Percentiles rank a stretch among this genome's conserved stretches.
phyloP scores from a whole-genome alignment of 2,113 vertebrate species.

The Corythaeola cristata region DNA sequence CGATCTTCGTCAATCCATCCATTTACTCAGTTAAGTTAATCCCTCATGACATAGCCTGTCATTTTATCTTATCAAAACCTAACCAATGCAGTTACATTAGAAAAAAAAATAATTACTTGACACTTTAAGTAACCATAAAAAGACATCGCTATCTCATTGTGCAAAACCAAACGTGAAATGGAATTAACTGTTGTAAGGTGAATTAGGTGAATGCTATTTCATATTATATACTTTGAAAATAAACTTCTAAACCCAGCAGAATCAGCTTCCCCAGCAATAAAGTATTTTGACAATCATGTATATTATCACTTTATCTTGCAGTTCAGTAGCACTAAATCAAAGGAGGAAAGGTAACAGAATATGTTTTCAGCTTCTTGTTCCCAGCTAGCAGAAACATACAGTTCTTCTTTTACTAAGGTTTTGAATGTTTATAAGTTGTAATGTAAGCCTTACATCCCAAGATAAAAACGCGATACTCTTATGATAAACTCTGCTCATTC shows the following conservation, averaged over 20 bases:
- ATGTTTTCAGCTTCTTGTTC: background rate
- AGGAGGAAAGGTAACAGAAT: background rate
- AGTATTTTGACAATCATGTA: background rate
- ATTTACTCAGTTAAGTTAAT: background rate
- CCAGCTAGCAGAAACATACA: background rate
- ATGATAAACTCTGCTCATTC: background rate
- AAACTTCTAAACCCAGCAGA: background rate
- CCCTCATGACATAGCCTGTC: background rate
- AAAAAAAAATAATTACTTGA: background rate
- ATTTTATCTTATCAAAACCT: background rate
- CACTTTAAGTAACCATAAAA: background rate
- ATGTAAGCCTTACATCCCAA: background rate
- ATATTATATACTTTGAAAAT: background rate
- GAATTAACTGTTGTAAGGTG: background rate
- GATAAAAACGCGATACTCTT: background rate
- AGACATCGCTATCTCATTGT: background rate
- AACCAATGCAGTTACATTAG: background rate
- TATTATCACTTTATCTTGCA: background rate
- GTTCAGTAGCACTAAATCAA: background rate
- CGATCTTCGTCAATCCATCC: background rate
- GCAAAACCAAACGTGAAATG: background rate
- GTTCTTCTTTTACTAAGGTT: background rate
- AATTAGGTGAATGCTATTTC: background rate
- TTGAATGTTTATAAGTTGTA: background rate
- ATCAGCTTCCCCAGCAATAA: background rate